Evolutionary conservation across 2,888 invertebrate genomes (phyloP), one percentile per base, ranked within the genome.

Genomic region (Gnatocerus cornutus): DNA sequence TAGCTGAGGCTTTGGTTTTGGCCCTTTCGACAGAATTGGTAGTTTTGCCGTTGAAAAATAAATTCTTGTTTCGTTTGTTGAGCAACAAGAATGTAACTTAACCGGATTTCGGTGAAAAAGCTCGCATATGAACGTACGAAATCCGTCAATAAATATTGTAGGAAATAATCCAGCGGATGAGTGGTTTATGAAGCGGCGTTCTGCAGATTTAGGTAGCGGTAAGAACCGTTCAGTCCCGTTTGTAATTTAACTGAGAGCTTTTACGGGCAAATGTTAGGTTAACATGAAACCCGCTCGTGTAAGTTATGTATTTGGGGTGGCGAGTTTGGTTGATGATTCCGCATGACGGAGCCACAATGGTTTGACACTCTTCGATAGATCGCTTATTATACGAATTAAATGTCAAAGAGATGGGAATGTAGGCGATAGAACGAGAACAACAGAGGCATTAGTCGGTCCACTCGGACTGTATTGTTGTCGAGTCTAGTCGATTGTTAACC

Each of bases 401-500:
- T 53, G 68, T 62, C 68, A 62, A 68, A 68, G 41, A 53, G 68
- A 61, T 53, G 61, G 48, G 65, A 56, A 21, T 53, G 55, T 41
- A 55, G 63, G 41, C 43, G 39, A 12, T 71, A 56, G 72, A 61
- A 46, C 52, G 43, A 37, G 66, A 56, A 69, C 67, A 69, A 71
- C 64, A 66, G 68, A 69, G 64, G 70, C 70, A 71, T 73, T 71
- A 67, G 67, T 66, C 58, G 74, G 62, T 65, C 59, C 63, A 72
- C 69, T 69, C 71, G 69, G 58, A 68, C 61, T 69, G 71, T 67
- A 73, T 75, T 75, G 75, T 75, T 68, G 71, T 68, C 63, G 71
- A 50, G 62, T 64, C 63, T 50, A 45, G 71, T 75, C 76, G 73
- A 76, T 76, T 76, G 76, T 76, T 74, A 76, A 74, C 71, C 74